These are phyloP conservation scores for Sabellastarte sp. DNA, from an alignment of 2,888 invertebrate species.

Conservation along the genomic window DNA sequence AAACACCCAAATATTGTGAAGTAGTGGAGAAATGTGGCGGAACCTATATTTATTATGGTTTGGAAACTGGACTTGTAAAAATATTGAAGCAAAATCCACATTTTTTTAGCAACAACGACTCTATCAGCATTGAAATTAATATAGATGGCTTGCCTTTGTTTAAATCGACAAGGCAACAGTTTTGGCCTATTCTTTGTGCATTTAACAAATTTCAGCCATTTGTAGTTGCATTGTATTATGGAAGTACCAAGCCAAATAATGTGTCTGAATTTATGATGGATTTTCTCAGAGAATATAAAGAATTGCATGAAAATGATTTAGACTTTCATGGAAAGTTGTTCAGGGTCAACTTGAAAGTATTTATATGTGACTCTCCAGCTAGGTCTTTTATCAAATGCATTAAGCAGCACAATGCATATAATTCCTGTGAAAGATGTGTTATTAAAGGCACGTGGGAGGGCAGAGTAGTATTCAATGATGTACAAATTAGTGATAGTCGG, in stretches of 20 bases:
- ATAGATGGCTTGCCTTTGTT: slow-evolving; percentile 17
- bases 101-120: background rate
- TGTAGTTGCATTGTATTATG: slow-evolving; percentile 6
- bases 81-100: background rate
- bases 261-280: slow-evolving; percentile 6
- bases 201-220: slow-evolving; percentile 2
- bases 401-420: slow-evolving; percentile 2
- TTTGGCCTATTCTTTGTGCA: slow-evolving; percentile 14
- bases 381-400: slow-evolving; percentile 9
- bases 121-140: slow-evolving; percentile 6
- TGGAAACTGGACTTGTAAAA: slow-evolving; percentile 1
- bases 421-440: slow-evolving; percentile 10
- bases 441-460: slow-evolving; percentile 1
- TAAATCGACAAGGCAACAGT: slow-evolving; percentile 6
- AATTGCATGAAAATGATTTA: background rate
- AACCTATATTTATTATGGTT: slow-evolving; percentile 8
- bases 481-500: slow-evolving; percentile 15
- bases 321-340: background rate
- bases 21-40: slow-evolving; percentile 6
- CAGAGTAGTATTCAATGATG: slow-evolving; percentile 4
- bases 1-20: no score
- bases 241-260: slow-evolving; percentile 1
- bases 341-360: background rate
- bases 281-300: slow-evolving; percentile 3
- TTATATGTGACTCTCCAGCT: slow-evolving; percentile 11